These are phyloP conservation scores for Sympetrum striolatum DNA, from an alignment of 2,888 invertebrate genomes.

Conservation along the genomic window DNA sequence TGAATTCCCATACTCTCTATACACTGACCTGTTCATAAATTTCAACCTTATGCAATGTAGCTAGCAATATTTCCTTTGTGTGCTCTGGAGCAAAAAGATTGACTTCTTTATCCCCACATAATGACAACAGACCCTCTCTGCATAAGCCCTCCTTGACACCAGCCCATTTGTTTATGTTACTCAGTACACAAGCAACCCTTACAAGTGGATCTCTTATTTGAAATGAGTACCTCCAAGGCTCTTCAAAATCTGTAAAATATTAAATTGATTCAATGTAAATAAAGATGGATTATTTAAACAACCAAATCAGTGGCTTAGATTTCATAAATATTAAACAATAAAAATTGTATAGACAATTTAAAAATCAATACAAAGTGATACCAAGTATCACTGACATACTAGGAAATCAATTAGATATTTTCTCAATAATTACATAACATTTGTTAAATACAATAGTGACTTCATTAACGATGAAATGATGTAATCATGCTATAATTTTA, in stretches of 20 bases:
- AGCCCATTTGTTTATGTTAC: conserved; percentile 55
- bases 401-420: too few relatives aligned
- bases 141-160: conserved; percentile 52
- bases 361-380: too few relatives aligned
- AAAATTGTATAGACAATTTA: too few relatives aligned
- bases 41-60: conserved; percentile 69
- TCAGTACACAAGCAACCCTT: conserved; percentile 53
- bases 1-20: too few relatives aligned
- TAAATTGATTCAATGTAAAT: background rate
- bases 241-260: background rate
- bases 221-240: background rate
- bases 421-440: too few relatives aligned
- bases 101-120: conserved; percentile 54
- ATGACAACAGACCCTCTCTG: conserved; percentile 53
- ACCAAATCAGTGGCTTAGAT: background rate
- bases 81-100: conserved; percentile 53
- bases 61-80: conserved; percentile 59
- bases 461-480: too few relatives aligned
- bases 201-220: background rate
- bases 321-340: too few relatives aligned
- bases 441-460: too few relatives aligned
- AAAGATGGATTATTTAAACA: background rate
- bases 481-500: too few relatives aligned
- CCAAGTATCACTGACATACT: too few relatives aligned
- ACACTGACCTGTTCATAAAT: conserved; percentile 67